Evolutionary conservation across 2,888 invertebrate genomes (phyloP), one percentile per base, ranked within the genome.

Genomic region (Aspidiotus destructor): DNA sequence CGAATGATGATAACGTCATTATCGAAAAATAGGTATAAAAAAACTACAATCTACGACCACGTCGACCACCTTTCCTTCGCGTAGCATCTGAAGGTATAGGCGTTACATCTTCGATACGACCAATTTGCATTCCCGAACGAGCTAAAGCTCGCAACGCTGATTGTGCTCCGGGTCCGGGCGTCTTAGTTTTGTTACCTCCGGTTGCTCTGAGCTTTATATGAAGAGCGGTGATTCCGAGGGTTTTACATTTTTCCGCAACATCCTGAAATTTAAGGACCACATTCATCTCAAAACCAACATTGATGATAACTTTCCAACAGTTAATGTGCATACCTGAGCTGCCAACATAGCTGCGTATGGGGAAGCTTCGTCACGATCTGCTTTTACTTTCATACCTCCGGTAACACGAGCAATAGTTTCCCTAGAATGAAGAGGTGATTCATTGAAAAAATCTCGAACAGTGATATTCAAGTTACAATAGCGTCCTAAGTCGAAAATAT

Each of bases 271-370:
- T 42, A 41, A 44, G 7, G 8, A 60, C 16, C 9, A 48, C 44
- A 60, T 16, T 41, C 40, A 40, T 61, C 10, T 42, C 15, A 16
- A 42, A 42, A 15, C 55, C 10, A 16, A 55, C 13, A 16, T 15
- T 15, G 3, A 55, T 15, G 5, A 55, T 17, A 16, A n/a, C 10
- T 2, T 16, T 10, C 16, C 55, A 55, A 55, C 15, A 57, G 28
- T 3, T 57, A 57, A 15, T n/a, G n/a, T 54, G 75, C 74, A 76
- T 80, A 91, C 91, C 84, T 99, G 98, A 73, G 98, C 98, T 75
- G 99, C 99, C 82, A 99, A 94, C 99, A 99, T 99, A 86, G 99
- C 99, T 76, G 99, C 99, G 78, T 99, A 99, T 61, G 99, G 99
- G 60, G 98, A 98, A 73, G 99, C 95, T 81, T 99, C 99, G 81